Percentiles rank a stretch among this genome's conserved stretches.
Evolutionary conservation across 2,888 invertebrate genomes (phyloP).

Genomic region (Machimus rusticus): DNA sequence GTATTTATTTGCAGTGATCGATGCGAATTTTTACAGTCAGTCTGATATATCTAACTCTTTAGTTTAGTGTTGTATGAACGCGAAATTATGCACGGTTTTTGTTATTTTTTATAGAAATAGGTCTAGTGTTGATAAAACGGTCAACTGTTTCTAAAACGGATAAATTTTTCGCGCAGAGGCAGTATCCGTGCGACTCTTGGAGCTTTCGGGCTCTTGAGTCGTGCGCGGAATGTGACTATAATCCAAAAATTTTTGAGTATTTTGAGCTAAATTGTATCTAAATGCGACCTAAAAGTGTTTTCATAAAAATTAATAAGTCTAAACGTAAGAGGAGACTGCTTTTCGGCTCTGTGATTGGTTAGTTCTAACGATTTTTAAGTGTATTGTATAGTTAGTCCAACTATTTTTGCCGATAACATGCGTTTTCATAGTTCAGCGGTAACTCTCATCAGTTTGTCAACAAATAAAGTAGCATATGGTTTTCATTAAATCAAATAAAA

Average conservation of each 20-base stretch:
- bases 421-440: not conserved
- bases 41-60: not conserved
- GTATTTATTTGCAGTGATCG: not conserved
- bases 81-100: not conserved
- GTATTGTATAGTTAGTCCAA: not conserved
- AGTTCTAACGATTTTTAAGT: not conserved
- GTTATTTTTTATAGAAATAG: not conserved
- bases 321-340: not conserved
- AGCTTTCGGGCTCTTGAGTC: not conserved
- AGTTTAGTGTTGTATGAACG: not conserved
- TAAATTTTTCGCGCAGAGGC: not conserved
- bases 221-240: not conserved
- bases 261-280: not conserved
- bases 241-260: not conserved
- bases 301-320: not conserved
- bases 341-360: not conserved
- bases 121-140: not conserved
- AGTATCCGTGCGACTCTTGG: not conserved
- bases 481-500: not conserved
- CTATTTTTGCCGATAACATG: not conserved
- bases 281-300: not conserved
- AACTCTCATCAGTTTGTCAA: not conserved
- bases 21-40: not conserved
- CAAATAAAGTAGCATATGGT: not conserved
- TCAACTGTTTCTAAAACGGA: not conserved